Evolutionary conservation across 2,797 vertebrate genomes (phyloP), one percentile per base, ranked within the genome.

Genomic region (Anisognathus igniventris): DNA sequence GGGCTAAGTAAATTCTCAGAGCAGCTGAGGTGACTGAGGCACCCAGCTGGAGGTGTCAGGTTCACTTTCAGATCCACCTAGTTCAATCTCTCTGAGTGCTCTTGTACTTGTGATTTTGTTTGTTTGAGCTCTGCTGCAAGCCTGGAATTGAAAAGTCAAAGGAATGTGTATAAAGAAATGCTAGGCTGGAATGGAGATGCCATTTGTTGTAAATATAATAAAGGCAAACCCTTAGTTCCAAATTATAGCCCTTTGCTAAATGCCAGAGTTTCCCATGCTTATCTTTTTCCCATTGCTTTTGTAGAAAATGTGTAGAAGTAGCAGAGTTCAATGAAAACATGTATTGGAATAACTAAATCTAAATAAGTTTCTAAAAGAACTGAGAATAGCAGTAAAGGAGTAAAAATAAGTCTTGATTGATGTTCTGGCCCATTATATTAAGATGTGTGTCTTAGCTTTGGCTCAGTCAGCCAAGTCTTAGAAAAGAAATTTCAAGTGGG

Each of bases 401-500:
- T 86, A 92, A 93, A 95, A 95, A 86, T 79, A 95, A 90, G 25
- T 35, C 33, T 57, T 77, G 75, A 70, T 77, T 77, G 92, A 31
- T 79, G 23, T 86, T 92, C 65, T 86, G 53, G 72, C 58, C 94
- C 45, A 28, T 93, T 92, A 60, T 65, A 35, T 91, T 56, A 60
- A 85, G 73, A 54, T 33, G 28, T n/a, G 23, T 94, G 78, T 45
- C 27, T 87, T 30, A 85, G 68, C 74, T 87, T 85, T 91, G 87
- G 45, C 61, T 67, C 76, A 92, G 71, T 87, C 87, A 96, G 81
- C 64, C 57, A 89, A 77, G 78, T 70, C 60, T 82, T 61, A 56
- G 3, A 83, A 90, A 95, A 93, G 94, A 83, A 54, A 71, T 74
- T 95, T 83, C 68, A 91, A 72, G 79, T 92, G 85, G 82, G 82